A percentile compares a stretch with the other conserved stretches of the same genome.
These are phyloP conservation scores for Hydrolagus affinis DNA, from an alignment of 2,113 vertebrate species.

Conservation along the genomic window DNA sequence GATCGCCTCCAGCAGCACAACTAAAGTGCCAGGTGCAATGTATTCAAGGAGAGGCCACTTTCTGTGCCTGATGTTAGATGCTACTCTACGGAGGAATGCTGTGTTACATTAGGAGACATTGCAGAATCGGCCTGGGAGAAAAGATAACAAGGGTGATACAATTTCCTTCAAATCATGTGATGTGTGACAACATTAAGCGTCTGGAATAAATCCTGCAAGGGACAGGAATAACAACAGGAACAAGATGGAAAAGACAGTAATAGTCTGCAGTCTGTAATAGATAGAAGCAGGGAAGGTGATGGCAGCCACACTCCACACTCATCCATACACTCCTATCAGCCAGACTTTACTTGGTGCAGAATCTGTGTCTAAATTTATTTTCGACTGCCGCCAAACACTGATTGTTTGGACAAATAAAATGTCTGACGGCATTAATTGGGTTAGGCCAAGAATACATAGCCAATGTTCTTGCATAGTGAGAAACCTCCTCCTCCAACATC, in stretches of 20 bases:
- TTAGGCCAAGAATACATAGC: neutral
- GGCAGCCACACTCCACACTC: neutral
- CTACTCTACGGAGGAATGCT: neutral
- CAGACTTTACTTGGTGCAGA: neutral
- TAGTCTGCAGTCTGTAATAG: neutral
- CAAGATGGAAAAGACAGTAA: neutral
- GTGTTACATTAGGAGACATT: neutral
- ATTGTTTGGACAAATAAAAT: neutral
- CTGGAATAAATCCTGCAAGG: neutral
- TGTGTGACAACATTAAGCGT: neutral
- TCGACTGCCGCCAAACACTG: neutral
- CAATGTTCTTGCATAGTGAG: neutral
- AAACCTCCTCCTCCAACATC: neutral
- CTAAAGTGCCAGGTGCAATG: too few relatives aligned
- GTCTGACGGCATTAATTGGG: neutral
- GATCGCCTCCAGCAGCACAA: too few relatives aligned
- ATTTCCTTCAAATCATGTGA: neutral
- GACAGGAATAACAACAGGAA: neutral
- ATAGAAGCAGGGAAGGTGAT: neutral
- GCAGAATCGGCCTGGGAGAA: neutral
- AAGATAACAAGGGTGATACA: neutral
- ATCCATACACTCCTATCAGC: too few relatives aligned
- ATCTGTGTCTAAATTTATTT: neutral
- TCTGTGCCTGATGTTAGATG: too few relatives aligned
- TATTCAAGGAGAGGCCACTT: too few relatives aligned